Conservation (phyloP, 2,888 invertebrate genomes). For the Rosalia funebris region DNA sequence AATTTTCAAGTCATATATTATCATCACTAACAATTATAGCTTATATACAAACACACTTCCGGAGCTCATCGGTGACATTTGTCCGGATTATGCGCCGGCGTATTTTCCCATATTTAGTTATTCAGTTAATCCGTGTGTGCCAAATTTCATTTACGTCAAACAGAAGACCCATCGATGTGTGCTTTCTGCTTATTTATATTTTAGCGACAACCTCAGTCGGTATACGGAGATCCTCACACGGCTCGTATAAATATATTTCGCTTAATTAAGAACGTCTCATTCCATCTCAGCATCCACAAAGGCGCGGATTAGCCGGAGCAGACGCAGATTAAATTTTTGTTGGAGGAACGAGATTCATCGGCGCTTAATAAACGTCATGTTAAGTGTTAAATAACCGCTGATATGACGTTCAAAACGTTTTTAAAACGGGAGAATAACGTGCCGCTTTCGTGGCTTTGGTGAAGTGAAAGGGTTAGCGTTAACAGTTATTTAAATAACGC, state of each 20-base stretch:
- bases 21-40: no score
- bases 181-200: background rate
- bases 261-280: background rate
- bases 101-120: conserved; percentile 1
- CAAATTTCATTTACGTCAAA: conserved; percentile 8
- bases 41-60: no score
- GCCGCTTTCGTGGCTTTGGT: no score
- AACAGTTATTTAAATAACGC: no score
- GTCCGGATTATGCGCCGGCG: background rate
- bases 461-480: no score
- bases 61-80: no score
- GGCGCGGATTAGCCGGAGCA: background rate
- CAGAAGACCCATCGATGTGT: conserved; percentile 7
- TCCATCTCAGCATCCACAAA: background rate
- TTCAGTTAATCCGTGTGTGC: conserved; percentile 1
- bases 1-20: no score
- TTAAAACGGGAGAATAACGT: no score
- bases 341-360: background rate
- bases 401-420: no score
- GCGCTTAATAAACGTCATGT: no score
- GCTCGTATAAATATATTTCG: background rate
- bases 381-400: no score
- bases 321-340: no score
- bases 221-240: background rate
- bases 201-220: background rate